Evolutionary conservation across 2,888 invertebrate genomes (phyloP).

Genomic region (Heliconius sara): DNA sequence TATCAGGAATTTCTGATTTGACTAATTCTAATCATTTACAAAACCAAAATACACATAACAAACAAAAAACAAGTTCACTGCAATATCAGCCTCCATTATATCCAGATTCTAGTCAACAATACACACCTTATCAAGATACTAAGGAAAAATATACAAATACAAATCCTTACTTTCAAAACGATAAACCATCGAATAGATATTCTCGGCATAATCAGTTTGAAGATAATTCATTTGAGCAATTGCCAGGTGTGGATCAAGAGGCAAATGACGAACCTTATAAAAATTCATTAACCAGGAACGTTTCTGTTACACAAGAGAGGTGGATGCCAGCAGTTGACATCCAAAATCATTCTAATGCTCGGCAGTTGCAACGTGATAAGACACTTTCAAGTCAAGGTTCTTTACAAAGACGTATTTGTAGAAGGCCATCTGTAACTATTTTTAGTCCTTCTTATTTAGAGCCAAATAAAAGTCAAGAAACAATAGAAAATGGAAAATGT

Average conservation of each 20-base stretch:
- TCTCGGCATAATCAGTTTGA: background rate
- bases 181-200: background rate
- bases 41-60: background rate
- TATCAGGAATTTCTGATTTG: background rate
- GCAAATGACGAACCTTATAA: background rate
- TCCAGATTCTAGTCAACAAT: background rate
- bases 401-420: slow-evolving; percentile 16
- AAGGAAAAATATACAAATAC: slow-evolving; percentile 11
- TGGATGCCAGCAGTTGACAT: background rate
- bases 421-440: slow-evolving; percentile 38
- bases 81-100: background rate
- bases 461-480: slow-evolving; percentile 11
- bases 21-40: background rate
- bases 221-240: background rate
- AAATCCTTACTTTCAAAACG: background rate
- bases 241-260: background rate
- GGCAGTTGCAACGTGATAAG: background rate
- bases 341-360: background rate
- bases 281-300: background rate
- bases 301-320: background rate
- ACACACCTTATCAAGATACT: background rate
- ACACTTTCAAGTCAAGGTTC: slow-evolving; percentile 3
- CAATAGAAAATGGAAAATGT: background rate
- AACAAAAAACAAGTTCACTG: background rate
- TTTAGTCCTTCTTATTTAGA: slow-evolving; percentile 28